phyloP scores from a whole-genome alignment of 2,888 invertebrate species.

The Calephelis perditalis region DNA sequence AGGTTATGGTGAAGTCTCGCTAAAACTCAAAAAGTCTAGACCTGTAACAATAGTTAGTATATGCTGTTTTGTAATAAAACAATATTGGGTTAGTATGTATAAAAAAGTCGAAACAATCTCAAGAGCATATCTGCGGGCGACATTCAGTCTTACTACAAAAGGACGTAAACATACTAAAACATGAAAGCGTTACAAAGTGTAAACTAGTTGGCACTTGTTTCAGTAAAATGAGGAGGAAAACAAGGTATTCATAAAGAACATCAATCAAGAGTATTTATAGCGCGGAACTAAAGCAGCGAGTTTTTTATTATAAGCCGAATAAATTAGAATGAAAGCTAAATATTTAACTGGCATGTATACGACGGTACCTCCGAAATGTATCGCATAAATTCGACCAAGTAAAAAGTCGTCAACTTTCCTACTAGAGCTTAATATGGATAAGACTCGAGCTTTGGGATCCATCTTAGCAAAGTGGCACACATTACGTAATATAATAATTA shows the following conservation, averaged over 20 bases:
- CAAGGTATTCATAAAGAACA: constrained; percentile 35
- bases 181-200: not conserved
- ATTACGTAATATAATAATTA: too few relatives aligned
- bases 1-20: too few relatives aligned
- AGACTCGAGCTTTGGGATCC: constrained; percentile 6
- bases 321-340: constrained; percentile 67
- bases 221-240: constrained; percentile 4
- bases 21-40: too few relatives aligned
- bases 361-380: constrained; percentile 66
- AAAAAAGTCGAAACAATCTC: too few relatives aligned
- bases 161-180: not conserved
- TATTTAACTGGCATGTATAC: constrained; percentile 70
- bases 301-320: constrained; percentile 61
- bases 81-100: too few relatives aligned
- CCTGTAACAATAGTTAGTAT: too few relatives aligned
- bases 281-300: constrained; percentile 50
- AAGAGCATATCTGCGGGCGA: too few relatives aligned
- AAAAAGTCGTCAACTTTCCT: constrained; percentile 64
- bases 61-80: too few relatives aligned
- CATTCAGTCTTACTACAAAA: too few relatives aligned
- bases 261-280: constrained; percentile 59
- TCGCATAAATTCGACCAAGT: constrained; percentile 69
- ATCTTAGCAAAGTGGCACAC: too few relatives aligned
- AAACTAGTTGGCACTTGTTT: constrained; percentile 7
- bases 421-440: constrained; percentile 27